Percentiles rank a stretch among this genome's conserved stretches.
Evolutionary conservation across 1,140 invertebrate genomes (phyloP).

Genomic region (Spodoptera frugiperda): DNA sequence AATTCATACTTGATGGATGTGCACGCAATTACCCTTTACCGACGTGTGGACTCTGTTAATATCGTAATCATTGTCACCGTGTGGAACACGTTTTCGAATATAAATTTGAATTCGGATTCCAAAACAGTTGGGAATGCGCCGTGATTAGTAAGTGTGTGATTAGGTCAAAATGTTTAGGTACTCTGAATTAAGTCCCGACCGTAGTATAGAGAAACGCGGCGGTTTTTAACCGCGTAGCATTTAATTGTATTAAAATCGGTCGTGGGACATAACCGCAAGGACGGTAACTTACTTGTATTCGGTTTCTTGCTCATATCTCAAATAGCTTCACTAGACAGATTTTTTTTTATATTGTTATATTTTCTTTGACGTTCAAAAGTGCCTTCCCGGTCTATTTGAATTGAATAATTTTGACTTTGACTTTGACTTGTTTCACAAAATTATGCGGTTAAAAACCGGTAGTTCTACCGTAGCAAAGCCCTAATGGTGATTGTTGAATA

Average conservation of each 20-base stretch:
- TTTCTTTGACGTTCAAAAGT: no score
- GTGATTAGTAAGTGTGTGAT: constrained; percentile 31
- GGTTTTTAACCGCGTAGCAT: background rate
- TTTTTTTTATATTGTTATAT: no score
- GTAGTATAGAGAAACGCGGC: background rate
- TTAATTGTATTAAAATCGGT: background rate
- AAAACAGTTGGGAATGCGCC: constrained; percentile 11
- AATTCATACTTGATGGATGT: constrained; percentile 37
- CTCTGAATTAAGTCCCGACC: background rate
- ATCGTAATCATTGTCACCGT: constrained; percentile 46
- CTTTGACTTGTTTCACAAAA: no score
- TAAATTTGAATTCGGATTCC: constrained; percentile 48
- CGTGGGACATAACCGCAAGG: background rate
- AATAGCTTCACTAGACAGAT: no score
- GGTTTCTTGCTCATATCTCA: no score
- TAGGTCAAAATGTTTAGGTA: background rate
- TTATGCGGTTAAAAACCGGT: no score
- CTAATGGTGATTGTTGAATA: no score
- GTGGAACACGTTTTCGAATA: constrained; percentile 38
- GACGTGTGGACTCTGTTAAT: constrained; percentile 27
- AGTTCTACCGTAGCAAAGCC: no score
- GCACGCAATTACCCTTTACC: constrained; percentile 8
- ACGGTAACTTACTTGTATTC: no score
- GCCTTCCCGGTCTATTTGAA: no score
- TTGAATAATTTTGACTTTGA: no score